Conservation (phyloP, 2,113 vertebrate genomes). For the Nerophis ophidion region DNA sequence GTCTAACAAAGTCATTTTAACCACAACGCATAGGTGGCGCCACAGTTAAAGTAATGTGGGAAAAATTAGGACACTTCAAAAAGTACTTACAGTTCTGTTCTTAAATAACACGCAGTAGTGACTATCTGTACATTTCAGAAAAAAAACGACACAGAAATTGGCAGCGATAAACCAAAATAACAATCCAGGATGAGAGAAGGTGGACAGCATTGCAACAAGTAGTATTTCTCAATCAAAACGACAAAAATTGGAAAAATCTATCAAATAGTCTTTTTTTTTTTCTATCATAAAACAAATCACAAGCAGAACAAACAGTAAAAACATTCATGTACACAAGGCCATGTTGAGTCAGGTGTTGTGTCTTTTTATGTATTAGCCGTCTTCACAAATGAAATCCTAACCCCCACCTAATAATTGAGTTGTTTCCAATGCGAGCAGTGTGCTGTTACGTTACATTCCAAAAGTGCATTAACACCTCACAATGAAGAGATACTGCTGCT, state of each 20-base stretch:
- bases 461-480: constrained; percentile 34
- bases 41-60: too few species aligned
- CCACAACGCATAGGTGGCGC: too few species aligned
- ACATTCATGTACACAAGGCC: constrained; percentile 73
- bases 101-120: too few species aligned
- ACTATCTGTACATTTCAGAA: not conserved
- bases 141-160: not conserved
- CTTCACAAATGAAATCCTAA: constrained; percentile 14
- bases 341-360: constrained; percentile 54
- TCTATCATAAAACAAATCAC: constrained; percentile 29
- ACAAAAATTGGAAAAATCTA: constrained; percentile 58
- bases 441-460: constrained; percentile 25
- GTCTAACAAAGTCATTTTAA: too few species aligned
- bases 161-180: constrained; percentile 7
- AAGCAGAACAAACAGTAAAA: constrained; percentile 47
- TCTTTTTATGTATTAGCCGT: constrained; percentile 39
- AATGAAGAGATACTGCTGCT: constrained; percentile 21
- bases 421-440: constrained; percentile 18
- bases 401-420: constrained; percentile 10
- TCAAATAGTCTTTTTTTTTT: constrained; percentile 36
- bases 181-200: constrained; percentile 7
- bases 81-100: too few species aligned
- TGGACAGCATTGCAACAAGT: constrained; percentile 9
- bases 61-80: too few species aligned
- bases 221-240: constrained; percentile 37